A percentile compares a stretch with the other conserved stretches of the same genome.
phyloP scores from a whole-genome alignment of 2,797 vertebrate species.

The Oceanodroma leucorhoa region DNA sequence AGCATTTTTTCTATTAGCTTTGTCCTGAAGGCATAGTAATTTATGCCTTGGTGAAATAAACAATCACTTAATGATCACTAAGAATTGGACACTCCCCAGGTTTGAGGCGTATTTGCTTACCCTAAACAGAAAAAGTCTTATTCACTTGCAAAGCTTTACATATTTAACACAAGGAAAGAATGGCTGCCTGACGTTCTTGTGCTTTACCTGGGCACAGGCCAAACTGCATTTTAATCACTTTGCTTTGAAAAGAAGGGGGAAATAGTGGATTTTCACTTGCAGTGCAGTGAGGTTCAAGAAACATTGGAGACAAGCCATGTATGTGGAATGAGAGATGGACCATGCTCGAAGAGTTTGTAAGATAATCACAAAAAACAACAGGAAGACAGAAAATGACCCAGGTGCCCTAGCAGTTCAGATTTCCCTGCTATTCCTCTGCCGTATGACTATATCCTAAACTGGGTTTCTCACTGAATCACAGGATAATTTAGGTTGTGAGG shows the following conservation, averaged over 20 bases:
- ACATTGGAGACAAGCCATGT: not conserved
- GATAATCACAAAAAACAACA: not conserved
- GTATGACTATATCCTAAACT: not conserved
- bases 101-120: conserved; percentile 27
- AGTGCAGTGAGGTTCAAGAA: not conserved
- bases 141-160: not conserved
- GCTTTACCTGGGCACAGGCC: not conserved
- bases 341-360: not conserved
- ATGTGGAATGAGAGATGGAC: not conserved
- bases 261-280: not conserved
- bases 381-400: not conserved
- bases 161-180: conserved; percentile 9
- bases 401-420: not conserved
- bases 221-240: conserved; percentile 42
- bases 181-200: not conserved
- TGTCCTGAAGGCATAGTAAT: conserved; percentile 49
- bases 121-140: conserved; percentile 10
- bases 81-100: conserved; percentile 33
- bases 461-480: not conserved
- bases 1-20: conserved; percentile 64
- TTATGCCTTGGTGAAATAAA: conserved; percentile 39
- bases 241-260: not conserved
- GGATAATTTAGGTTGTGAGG: not conserved
- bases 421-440: not conserved
- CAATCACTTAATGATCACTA: conserved; percentile 5